These are phyloP conservation scores for Sweltsa coloradensis DNA, from an alignment of 1,140 invertebrate genomes.

Conservation along the genomic window DNA sequence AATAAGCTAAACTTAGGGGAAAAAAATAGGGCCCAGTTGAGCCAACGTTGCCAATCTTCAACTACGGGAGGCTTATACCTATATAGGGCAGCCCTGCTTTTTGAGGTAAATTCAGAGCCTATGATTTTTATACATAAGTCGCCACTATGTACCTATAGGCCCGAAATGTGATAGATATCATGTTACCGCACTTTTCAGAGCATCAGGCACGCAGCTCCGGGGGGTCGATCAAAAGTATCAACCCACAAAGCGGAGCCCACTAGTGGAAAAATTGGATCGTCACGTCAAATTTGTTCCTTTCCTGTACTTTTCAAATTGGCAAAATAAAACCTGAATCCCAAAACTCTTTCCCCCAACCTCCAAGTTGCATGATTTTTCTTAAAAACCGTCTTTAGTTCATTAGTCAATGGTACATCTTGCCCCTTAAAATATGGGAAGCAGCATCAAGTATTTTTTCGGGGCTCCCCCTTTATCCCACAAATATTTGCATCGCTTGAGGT, in stretches of 20 bases:
- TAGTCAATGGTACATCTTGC: background rate
- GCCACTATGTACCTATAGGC: too few species aligned
- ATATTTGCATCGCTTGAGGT: constrained; percentile 27
- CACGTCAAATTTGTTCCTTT: constrained; percentile 39
- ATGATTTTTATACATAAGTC: too few species aligned
- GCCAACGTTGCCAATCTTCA: too few species aligned
- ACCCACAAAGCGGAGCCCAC: constrained; percentile 58
- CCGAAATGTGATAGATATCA: too few species aligned
- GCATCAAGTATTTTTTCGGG: constrained; percentile 51
- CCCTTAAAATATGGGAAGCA: constrained; percentile 39
- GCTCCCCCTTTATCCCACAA: constrained; percentile 64
- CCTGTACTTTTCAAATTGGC: constrained; percentile 31
- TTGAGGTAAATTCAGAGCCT: too few species aligned
- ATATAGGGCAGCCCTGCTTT: too few species aligned
- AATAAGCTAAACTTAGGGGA: too few species aligned
- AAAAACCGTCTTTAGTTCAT: constrained; percentile 27
- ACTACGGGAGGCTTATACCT: too few species aligned
- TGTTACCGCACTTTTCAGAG: constrained; percentile 56
- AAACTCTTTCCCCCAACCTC: background rate
- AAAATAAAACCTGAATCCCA: constrained; percentile 37
- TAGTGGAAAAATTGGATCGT: constrained; percentile 60
- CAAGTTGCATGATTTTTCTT: background rate
- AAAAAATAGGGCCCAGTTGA: too few species aligned
- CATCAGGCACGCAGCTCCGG: constrained; percentile 64
- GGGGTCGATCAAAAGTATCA: constrained; percentile 70